These are phyloP conservation scores for Pristionchus maxplancki DNA, from an alignment of 2,888 invertebrate genomes.

Conservation along the genomic window DNA sequence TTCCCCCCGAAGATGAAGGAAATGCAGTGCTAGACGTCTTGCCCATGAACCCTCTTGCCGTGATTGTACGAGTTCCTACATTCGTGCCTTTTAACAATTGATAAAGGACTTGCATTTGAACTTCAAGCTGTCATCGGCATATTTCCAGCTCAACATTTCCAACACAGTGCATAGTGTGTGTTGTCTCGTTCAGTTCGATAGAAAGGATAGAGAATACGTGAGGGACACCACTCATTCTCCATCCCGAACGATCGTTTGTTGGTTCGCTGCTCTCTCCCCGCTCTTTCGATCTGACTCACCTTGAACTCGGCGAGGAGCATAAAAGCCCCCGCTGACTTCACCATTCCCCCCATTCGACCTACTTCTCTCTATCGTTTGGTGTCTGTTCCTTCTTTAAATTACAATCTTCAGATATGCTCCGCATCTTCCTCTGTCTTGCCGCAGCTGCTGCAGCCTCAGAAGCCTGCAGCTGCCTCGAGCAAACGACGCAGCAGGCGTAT, in stretches of 20 bases:
- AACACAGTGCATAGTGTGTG: neutral
- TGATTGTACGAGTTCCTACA: neutral
- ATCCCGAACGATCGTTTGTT: neutral
- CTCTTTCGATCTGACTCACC: conserved; percentile 22
- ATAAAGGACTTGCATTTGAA: neutral
- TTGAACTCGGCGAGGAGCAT: neutral
- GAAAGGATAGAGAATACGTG: neutral
- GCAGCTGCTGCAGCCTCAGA: neutral
- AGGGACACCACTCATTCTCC: neutral
- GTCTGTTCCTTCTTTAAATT: neutral
- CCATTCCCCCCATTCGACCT: neutral
- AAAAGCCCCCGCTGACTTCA: neutral
- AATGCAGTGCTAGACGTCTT: conserved; percentile 38
- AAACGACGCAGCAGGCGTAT: neutral
- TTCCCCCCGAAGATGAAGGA: conserved; percentile 51
- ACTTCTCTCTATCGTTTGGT: neutral
- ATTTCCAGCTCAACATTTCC: too few relatives aligned
- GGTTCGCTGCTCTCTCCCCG: neutral
- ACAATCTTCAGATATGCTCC: neutral
- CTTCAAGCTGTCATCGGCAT: too few relatives aligned
- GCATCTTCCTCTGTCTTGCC: neutral
- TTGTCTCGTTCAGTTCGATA: neutral
- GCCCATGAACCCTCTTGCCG: neutral
- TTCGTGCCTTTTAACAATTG: neutral
- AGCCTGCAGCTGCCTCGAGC: conserved; percentile 5